A percentile compares a stretch with the other conserved stretches of the same genome.
Conservation (phyloP, 1,140 invertebrate genomes). For the Nilaparvata lugens region DNA sequence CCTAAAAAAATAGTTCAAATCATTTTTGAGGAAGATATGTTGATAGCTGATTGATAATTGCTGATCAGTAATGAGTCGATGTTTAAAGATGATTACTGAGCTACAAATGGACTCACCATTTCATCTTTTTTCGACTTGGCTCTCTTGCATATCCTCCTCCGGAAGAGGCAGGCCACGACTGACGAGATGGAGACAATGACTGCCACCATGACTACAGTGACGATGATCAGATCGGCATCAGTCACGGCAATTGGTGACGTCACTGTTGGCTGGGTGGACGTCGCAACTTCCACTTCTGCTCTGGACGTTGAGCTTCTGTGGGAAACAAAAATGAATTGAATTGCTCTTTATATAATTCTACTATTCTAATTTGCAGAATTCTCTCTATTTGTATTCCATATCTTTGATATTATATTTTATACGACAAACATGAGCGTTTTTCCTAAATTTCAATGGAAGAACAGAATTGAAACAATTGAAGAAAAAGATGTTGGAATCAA, state of each 20-base stretch:
- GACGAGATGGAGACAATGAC: conserved; percentile 34
- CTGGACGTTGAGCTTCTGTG: conserved; percentile 3
- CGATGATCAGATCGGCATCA: conserved; percentile 43
- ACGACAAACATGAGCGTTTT: no score
- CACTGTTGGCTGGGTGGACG: conserved; percentile 13
- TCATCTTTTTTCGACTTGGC: conserved; percentile 43
- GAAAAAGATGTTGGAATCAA: no score
- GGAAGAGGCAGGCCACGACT: conserved; percentile 42
- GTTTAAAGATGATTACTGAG: no score
- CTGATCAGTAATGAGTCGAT: no score
- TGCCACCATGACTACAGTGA: conserved; percentile 48
- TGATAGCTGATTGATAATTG: no score
- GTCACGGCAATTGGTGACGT: conserved; percentile 27
- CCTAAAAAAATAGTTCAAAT: no score
- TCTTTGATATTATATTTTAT: no score
- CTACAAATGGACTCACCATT: no score
- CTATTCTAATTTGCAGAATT: not conserved
- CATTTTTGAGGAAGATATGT: no score
- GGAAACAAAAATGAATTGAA: no score
- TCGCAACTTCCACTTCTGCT: conserved; percentile 8
- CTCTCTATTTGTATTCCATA: not conserved
- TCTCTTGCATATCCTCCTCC: conserved; percentile 43
- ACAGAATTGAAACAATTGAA: no score
- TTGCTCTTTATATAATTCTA: not conserved
- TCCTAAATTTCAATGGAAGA: no score